Percentiles rank a stretch among this genome's conserved stretches.
phyloP scores from a whole-genome alignment of 2,888 invertebrate genomes.

The Dascillus cervinus region DNA sequence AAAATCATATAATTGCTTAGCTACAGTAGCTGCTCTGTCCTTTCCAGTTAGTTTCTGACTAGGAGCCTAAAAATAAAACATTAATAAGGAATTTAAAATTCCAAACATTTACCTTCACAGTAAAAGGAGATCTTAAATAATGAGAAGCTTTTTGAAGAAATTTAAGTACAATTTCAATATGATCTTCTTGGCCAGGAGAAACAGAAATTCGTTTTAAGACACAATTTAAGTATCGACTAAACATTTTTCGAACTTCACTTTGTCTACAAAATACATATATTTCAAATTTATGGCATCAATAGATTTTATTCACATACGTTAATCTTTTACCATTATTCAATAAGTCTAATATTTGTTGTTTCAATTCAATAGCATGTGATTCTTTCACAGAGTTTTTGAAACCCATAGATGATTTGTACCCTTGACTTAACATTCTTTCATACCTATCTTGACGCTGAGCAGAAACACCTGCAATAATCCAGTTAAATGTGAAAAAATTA shows the following conservation, averaged over 20 bases:
- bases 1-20: slow-evolving; percentile 78
- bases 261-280: slow-evolving; percentile 45
- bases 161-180: slow-evolving; percentile 62
- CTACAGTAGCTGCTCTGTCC: slow-evolving; percentile 75
- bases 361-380: slow-evolving; percentile 31
- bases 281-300: not conserved
- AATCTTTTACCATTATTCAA: slow-evolving; percentile 58
- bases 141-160: slow-evolving; percentile 68
- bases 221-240: slow-evolving; percentile 68
- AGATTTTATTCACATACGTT: slow-evolving; percentile 46
- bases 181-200: slow-evolving; percentile 47
- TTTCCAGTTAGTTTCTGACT: slow-evolving; percentile 67
- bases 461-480: not conserved
- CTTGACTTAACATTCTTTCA: slow-evolving; percentile 38
- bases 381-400: slow-evolving; percentile 37
- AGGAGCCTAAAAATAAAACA: slow-evolving; percentile 49
- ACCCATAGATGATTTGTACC: slow-evolving; percentile 35
- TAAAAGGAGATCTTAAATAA: slow-evolving; percentile 62
- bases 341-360: slow-evolving; percentile 42
- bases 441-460: no score
- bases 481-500: no score
- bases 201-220: slow-evolving; percentile 58
- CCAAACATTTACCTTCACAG: slow-evolving; percentile 46
- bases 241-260: slow-evolving; percentile 67
- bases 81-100: not conserved